Conservation (phyloP, 1,140 invertebrate genomes). For the Probaryconus sp. region DNA sequence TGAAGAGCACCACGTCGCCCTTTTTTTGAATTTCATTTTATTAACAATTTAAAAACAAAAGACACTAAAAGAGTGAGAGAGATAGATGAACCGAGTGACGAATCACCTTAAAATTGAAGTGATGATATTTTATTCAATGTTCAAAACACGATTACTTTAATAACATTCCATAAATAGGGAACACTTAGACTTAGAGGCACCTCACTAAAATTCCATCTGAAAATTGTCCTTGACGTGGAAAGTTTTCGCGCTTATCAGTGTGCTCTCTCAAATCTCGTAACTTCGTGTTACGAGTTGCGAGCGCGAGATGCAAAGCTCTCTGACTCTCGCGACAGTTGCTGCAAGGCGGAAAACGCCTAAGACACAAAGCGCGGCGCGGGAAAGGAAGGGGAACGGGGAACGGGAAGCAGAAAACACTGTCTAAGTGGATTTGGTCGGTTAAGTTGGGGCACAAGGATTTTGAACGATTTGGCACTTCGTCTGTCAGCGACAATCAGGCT, state of each 20-base stretch:
- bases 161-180: too few relatives aligned
- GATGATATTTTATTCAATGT: too few relatives aligned
- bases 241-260: constrained; percentile 16
- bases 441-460: constrained; percentile 32
- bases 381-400: background rate
- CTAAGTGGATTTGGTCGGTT: constrained; percentile 45
- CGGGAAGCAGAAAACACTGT: constrained; percentile 23
- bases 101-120: too few relatives aligned
- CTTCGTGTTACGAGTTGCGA: constrained; percentile 24
- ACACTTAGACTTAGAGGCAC: background rate
- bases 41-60: too few relatives aligned
- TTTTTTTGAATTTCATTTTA: too few relatives aligned
- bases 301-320: background rate
- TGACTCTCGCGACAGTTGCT: constrained; percentile 20
- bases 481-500: constrained; percentile 23
- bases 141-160: too few relatives aligned
- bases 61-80: too few relatives aligned
- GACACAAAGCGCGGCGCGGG: background rate
- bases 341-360: background rate
- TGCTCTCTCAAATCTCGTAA: constrained; percentile 22
- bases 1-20: too few relatives aligned
- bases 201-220: background rate
- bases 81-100: too few relatives aligned
- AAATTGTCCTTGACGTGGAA: constrained; percentile 3
- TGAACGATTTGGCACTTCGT: constrained; percentile 17